Base-by-base conservation (phyloP, 2,888 invertebrate genomes). In the Cataglyphis cursor region DNA sequence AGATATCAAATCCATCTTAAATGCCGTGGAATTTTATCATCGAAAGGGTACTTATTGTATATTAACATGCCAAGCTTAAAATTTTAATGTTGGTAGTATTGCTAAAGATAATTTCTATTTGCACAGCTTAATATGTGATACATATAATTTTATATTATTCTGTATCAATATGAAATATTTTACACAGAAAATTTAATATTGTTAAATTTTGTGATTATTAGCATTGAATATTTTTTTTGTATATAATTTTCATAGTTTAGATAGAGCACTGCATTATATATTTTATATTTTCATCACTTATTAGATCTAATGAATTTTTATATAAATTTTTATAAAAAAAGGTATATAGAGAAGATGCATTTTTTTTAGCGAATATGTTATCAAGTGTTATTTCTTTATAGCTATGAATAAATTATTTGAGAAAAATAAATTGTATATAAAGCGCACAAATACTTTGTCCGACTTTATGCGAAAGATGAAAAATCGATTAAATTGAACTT, bases 1-100 rank as follows among this genome's bases (percentile, higher is more conserved):
- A 96, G 99, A 64, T 99, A 98, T 95, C 97, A 98, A 90, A 97
- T 98, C 0, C 97, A 99, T 93, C 96, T 99, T 51, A 98, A 98
- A 93, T 98, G 98, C 92, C 96, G 99, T 65, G 99, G 99, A 0
- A 98, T 99, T 9, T 96, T 99, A 64, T 97, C 98, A 1, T 97
- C 97, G 18, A 99, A 99, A 94, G 99, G 99, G 0, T 99, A 99
- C 95, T 96, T 98, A 86, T 94, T 97, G 38, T 94, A 94, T 85
- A 90, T 95, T 80, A 92, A 92, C 61, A 93, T 94, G 41, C 35
- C 80, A 62, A 48, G 35, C 21, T 38, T 54, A 12, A 48, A 54
- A 51, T 8, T 44, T 64, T 89, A 83, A 81, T 31, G 31, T 44
- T 31, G 31, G 21, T 72, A 62, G 6, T 68, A 54, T 12, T 51